Percentiles rank a stretch among this genome's conserved stretches.
Conservation (phyloP, 2,797 vertebrate species). For the Fundulus diaphanus region DNA sequence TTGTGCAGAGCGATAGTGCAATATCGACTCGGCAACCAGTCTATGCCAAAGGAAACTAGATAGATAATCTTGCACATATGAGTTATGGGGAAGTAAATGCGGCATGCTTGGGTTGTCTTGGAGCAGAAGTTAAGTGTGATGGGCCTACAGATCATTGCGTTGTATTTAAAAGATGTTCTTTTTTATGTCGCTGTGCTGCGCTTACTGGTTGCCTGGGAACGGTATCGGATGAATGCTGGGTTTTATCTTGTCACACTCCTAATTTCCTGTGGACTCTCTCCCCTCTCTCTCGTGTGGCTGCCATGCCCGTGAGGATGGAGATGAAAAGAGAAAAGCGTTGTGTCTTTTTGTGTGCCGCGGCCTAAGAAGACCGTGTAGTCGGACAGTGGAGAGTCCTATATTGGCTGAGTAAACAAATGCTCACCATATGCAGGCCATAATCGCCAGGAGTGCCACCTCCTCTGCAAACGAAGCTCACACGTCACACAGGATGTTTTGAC, state of each 20-base stretch:
- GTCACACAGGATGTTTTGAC: conserved; percentile 37
- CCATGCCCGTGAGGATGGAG: conserved; percentile 69
- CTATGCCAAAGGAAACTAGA: conserved; percentile 20
- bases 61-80: conserved; percentile 26
- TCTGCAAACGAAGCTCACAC: conserved; percentile 50
- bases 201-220: conserved; percentile 79
- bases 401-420: conserved; percentile 71
- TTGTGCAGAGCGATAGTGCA: conserved; percentile 44
- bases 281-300: conserved; percentile 64
- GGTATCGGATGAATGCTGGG: conserved; percentile 74
- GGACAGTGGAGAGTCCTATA: conserved; percentile 61
- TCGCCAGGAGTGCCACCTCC: conserved; percentile 48
- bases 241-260: conserved; percentile 81
- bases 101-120: conserved; percentile 1
- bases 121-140: conserved; percentile 21
- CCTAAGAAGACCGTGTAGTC: conserved; percentile 51
- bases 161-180: conserved; percentile 50
- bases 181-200: conserved; percentile 49
- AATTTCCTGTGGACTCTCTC: conserved; percentile 80
- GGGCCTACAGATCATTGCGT: conserved; percentile 30
- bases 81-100: conserved; percentile 22
- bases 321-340: conserved; percentile 36
- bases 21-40: conserved; percentile 33
- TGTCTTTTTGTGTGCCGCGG: background rate
- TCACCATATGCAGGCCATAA: conserved; percentile 63